Percentiles rank a stretch among this genome's conserved stretches.
Evolutionary conservation across 2,113 vertebrate species (phyloP).

Genomic region (Zosterops borbonicus): DNA sequence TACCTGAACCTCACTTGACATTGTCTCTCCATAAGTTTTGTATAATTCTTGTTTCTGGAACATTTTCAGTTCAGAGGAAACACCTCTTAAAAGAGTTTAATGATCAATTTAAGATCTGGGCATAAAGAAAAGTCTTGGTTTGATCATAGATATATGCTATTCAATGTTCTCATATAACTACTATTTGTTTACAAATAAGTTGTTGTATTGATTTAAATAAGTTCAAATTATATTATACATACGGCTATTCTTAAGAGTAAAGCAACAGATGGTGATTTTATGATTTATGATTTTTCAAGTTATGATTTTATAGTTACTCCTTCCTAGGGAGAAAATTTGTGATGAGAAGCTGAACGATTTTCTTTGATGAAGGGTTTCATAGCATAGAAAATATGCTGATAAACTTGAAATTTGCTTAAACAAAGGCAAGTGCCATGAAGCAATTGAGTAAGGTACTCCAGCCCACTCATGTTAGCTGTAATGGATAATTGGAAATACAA

Average conservation of each 20-base stretch:
- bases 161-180: neutral
- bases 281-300: too few relatives aligned
- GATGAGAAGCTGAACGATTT: neutral
- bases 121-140: neutral
- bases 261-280: neutral
- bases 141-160: neutral
- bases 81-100: neutral
- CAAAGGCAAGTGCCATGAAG: neutral
- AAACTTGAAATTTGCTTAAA: neutral
- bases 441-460: neutral
- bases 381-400: neutral
- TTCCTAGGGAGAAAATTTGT: neutral
- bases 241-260: neutral
- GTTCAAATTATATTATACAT: neutral
- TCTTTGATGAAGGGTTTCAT: neutral
- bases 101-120: neutral
- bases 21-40: neutral
- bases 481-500: neutral
- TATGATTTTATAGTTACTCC: neutral
- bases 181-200: neutral
- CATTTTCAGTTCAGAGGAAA: neutral
- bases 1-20: neutral
- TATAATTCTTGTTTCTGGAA: neutral
- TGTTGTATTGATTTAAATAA: neutral
- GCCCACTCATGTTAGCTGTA: neutral